Conservation (phyloP, 2,888 invertebrate genomes). For the Lasioglossum morio region DNA sequence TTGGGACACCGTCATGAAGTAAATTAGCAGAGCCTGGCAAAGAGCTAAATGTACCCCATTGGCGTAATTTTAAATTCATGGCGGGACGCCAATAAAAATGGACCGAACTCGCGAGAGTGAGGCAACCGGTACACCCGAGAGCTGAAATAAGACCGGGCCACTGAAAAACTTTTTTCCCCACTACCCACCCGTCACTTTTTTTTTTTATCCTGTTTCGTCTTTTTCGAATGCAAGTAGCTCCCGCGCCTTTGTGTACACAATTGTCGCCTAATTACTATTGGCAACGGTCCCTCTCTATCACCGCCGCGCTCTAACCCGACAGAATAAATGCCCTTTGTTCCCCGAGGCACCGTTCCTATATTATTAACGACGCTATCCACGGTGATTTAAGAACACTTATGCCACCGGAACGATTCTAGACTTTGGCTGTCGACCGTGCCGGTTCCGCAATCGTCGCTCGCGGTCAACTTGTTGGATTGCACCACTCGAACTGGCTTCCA, state of each 20-base stretch:
- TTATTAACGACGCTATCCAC: background rate
- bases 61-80: constrained; percentile 73
- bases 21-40: constrained; percentile 71
- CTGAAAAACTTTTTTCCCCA: constrained; percentile 48
- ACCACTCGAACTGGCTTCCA: background rate
- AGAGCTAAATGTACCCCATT: constrained; percentile 70
- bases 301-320: background rate
- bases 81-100: constrained; percentile 69
- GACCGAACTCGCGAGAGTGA: constrained; percentile 32
- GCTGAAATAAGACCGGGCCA: constrained; percentile 50
- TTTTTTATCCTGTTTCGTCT: constrained; percentile 1
- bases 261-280: constrained; percentile 15
- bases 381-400: background rate
- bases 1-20: constrained; percentile 62
- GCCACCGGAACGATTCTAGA: background rate
- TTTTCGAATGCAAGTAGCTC: constrained; percentile 30
- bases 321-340: background rate
- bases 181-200: background rate
- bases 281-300: background rate
- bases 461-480: background rate
- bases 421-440: background rate
- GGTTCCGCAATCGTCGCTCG: background rate
- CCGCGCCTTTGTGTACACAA: constrained; percentile 33
- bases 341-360: background rate
- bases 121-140: constrained; percentile 9